Evolutionary conservation across 1,140 invertebrate species (phyloP), one percentile per base, ranked within the genome.

Genomic region (Leguminivora glycinivorella): DNA sequence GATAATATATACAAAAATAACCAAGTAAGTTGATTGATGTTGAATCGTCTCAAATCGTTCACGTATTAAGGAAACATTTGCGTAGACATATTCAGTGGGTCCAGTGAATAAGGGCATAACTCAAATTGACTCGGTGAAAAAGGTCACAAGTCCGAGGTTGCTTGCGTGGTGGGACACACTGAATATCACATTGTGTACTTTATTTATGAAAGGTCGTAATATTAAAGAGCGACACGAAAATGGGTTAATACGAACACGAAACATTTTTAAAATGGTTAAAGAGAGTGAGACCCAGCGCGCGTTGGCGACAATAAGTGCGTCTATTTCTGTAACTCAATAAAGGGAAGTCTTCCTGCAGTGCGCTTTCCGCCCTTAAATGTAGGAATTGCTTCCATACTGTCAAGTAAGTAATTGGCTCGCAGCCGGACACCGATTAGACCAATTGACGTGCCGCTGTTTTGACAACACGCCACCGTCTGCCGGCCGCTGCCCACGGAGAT

Each of bases 381-480:
- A 89, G 83, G 89, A 91, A 90, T 89, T 89, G 84, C 89, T 88
- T 89, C 85, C 88, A 88, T 83, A 83, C 88, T 86, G 88, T 88
- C 87, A 91, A 91, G 76, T 89, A 85, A 91, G 83, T 91, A 91
- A 91, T 91, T 91, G 87, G 74, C 83, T 85, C 85, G 73, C 89
- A 89, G 88, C 87, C 84, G 89, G 86, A 78, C 78, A 76, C 82
- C 83, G 84, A 91, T 91, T 91, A 90, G 81, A 84, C 81, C 87
- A 91, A 91, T 91, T 91, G 89, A 82, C 83, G 75, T 87, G 82
- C 88, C 80, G 86, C 87, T 89, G 87, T 91, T 89, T 91, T 89
- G 88, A 89, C 89, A 88, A 89, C 81, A 87, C 77, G 79, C 79
- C 78, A 76, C 71, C 74, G 66, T 56, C 25, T 29, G 26, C 43